Percentiles rank a stretch among this genome's conserved stretches.
phyloP scores from a whole-genome alignment of 2,888 invertebrate species.

The Myopa tessellatipennis region DNA sequence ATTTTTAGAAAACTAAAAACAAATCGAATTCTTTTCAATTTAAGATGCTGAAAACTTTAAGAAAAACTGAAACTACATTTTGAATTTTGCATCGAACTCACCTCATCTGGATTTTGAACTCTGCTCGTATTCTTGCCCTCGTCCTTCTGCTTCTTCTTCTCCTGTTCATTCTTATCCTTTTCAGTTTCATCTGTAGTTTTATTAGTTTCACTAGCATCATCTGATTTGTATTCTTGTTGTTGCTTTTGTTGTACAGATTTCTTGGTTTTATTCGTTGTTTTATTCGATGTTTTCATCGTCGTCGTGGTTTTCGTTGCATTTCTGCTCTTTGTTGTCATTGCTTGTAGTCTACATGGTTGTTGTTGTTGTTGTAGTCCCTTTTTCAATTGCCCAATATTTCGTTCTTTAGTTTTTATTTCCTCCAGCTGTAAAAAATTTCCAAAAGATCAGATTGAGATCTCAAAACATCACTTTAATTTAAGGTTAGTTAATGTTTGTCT shows the following conservation, averaged over 20 bases:
- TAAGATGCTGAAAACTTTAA: too few species aligned
- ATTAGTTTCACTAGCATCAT: conserved; percentile 38
- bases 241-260: conserved; percentile 43
- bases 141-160: conserved; percentile 35
- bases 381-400: conserved; percentile 72
- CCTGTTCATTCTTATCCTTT: conserved; percentile 53
- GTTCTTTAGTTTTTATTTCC: conserved; percentile 78
- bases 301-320: conserved; percentile 61
- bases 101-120: conserved; percentile 66
- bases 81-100: conserved; percentile 51
- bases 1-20: too few species aligned
- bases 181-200: conserved; percentile 49
- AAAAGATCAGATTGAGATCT: neutral
- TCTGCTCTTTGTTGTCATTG: conserved; percentile 54
- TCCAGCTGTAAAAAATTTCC: conserved; percentile 71
- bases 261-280: conserved; percentile 51
- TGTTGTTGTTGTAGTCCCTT: conserved; percentile 66
- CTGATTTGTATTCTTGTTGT: conserved; percentile 21
- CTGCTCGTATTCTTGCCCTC: conserved; percentile 31
- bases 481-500: neutral
- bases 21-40: too few species aligned
- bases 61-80: neutral
- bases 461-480: neutral
- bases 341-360: conserved; percentile 57
- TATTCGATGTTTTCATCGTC: conserved; percentile 60